phyloP scores from a whole-genome alignment of 2,113 vertebrate genomes.

The Galeopterus variegatus region DNA sequence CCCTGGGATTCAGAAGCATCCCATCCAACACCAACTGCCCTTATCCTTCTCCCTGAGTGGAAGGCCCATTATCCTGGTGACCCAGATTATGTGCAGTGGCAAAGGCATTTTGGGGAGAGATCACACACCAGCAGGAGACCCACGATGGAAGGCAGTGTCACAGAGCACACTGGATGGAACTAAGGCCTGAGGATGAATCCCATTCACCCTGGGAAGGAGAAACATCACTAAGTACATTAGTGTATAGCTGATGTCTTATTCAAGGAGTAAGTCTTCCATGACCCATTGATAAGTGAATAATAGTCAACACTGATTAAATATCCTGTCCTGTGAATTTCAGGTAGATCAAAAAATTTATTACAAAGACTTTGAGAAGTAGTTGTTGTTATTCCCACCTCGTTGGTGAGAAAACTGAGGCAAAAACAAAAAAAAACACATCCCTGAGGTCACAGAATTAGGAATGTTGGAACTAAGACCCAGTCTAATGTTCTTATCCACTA shows the following conservation, averaged over 20 bases:
- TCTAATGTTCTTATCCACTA: neutral
- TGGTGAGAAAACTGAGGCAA: slow-evolving; percentile 46
- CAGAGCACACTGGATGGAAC: neutral
- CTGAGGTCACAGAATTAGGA: slow-evolving; percentile 12
- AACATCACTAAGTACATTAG: neutral
- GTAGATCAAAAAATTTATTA: slow-evolving; percentile 7
- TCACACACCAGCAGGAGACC: neutral
- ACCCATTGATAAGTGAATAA: neutral
- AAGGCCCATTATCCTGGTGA: slow-evolving; percentile 36
- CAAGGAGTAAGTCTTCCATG: neutral
- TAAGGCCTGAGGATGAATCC: neutral
- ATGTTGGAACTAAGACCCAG: neutral
- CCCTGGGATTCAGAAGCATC: neutral
- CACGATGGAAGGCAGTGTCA: neutral
- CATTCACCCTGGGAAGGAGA: neutral
- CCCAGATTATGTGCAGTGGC: neutral
- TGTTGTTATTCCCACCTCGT: neutral
- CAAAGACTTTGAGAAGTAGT: neutral
- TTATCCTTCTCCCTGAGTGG: slow-evolving; percentile 44
- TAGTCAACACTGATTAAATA: neutral
- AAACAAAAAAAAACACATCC: slow-evolving; percentile 5
- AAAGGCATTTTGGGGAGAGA: neutral
- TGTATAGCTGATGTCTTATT: neutral
- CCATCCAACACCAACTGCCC: neutral
- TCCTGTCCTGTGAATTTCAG: neutral